Evolutionary conservation across 2,797 vertebrate genomes (phyloP), one percentile per base, ranked within the genome.

Genomic region (Crax fasciolata): DNA sequence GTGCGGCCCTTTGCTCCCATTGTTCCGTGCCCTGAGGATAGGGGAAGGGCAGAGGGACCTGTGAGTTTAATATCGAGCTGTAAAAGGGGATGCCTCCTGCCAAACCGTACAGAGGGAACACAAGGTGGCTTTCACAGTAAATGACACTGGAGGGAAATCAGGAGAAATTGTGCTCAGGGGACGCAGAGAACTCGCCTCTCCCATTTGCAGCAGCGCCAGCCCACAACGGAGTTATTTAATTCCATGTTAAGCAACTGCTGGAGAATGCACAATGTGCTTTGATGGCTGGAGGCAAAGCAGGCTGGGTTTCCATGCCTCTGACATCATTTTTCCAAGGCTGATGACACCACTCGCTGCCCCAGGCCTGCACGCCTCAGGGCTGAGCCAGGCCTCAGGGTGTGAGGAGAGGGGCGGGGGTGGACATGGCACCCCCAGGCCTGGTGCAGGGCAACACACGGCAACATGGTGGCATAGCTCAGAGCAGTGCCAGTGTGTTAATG

Each of bases 141-240:
- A 57, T 6, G 61, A 59, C 21, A 1, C 43, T 4, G 35, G 32
- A 16, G 52, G 77, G 32, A 30, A 67, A 71, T 8, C 3, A 0
- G 0, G 11, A 49, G 71, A 46, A 13, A 55, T 70, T 0, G 5
- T 0, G 7, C 62, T 32, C 10, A 0, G 71, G 77, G 74, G 30
- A n/a, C 70, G 68, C 2, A 0, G 17, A 23, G 73, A 77, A 8
- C 9, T 63, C 12, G 4, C 54, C 70, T 66, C 39, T 79, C 44
- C 67, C 25, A 0, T 2, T n/a, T 0, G 0, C 63, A 52, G 71
- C 16, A 5, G 7, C 55, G 3, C 10, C 0, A 1, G 57, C 0
- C 3, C 57, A 5, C n/a, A 0, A 4, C 1, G 28, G 27, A 16
- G 48, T 27, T 41, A 3, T 32, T 63, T 9, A 4, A 68, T 38